Percentiles rank a stretch among this genome's conserved stretches.
Conservation (phyloP, 2,888 invertebrate genomes). For the Crioceris asparagi region DNA sequence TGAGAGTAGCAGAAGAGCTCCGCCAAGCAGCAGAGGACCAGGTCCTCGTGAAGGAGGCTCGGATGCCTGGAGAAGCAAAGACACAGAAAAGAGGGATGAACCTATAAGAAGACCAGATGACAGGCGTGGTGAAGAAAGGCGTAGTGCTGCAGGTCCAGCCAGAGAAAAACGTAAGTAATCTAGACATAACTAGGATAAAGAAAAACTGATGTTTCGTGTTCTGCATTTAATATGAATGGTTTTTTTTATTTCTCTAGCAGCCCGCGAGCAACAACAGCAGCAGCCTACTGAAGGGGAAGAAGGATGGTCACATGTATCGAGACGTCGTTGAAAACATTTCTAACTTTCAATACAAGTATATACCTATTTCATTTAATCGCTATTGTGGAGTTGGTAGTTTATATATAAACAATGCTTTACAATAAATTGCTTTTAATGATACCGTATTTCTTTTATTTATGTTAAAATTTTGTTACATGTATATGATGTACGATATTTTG, state of each 20-base stretch:
- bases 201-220: too few relatives aligned
- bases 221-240: constrained; percentile 9
- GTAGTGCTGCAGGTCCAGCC: constrained; percentile 17
- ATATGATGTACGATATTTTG: too few relatives aligned
- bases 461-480: too few relatives aligned
- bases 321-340: constrained; percentile 31
- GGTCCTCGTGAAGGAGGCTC: too few relatives aligned
- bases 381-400: too few relatives aligned
- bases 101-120: constrained; percentile 13
- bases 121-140: constrained; percentile 5
- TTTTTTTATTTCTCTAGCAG: constrained; percentile 19
- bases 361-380: too few relatives aligned
- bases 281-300: constrained; percentile 29
- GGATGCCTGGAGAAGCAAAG: constrained; percentile 15
- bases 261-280: constrained; percentile 23
- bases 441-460: neutral
- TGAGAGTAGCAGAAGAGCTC: constrained; percentile 12
- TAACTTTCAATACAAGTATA: too few relatives aligned
- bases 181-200: constrained; percentile 8
- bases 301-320: constrained; percentile 31
- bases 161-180: constrained; percentile 32
- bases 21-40: constrained; percentile 11
- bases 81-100: constrained; percentile 20
- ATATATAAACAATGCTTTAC: too few relatives aligned
- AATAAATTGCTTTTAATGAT: neutral